Conservation (phyloP, 2,888 invertebrate genomes). For the Drosophila acutilabella region DNA sequence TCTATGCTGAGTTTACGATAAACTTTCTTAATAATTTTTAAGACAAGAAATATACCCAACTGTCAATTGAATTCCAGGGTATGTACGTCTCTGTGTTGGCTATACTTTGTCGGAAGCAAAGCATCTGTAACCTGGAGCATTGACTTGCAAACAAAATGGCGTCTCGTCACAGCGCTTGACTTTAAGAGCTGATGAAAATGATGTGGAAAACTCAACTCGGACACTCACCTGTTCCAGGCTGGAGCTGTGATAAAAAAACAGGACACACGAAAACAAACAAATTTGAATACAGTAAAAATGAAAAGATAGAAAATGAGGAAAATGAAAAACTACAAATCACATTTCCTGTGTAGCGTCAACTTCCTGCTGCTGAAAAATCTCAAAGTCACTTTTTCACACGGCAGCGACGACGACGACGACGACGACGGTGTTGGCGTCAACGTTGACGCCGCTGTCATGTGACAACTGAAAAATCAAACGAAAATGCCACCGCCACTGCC, state of each 20-base stretch:
- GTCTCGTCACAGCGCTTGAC: constrained; percentile 53
- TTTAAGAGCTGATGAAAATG: constrained; percentile 54
- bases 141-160: constrained; percentile 71
- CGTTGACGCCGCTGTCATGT: constrained; percentile 45
- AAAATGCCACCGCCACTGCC: constrained; percentile 62
- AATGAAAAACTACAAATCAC: constrained; percentile 76
- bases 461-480: constrained; percentile 69
- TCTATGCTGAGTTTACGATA: too few relatives aligned
- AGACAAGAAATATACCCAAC: too few relatives aligned
- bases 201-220: constrained; percentile 38
- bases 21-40: too few relatives aligned
- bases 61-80: background rate
- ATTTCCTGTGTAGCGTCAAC: constrained; percentile 75
- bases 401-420: constrained; percentile 31
- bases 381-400: constrained; percentile 82
- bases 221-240: constrained; percentile 18
- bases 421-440: constrained; percentile 19
- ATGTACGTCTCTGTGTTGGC: constrained; percentile 25
- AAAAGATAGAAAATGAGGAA: constrained; percentile 9
- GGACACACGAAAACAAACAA: constrained; percentile 58
- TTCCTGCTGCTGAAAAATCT: constrained; percentile 78
- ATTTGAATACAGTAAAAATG: constrained; percentile 52
- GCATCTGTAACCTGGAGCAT: constrained; percentile 53
- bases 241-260: constrained; percentile 20
- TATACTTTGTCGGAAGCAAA: constrained; percentile 37